phyloP scores from a whole-genome alignment of 2,113 vertebrate species.

The Hyperoodon ampullatus region DNA sequence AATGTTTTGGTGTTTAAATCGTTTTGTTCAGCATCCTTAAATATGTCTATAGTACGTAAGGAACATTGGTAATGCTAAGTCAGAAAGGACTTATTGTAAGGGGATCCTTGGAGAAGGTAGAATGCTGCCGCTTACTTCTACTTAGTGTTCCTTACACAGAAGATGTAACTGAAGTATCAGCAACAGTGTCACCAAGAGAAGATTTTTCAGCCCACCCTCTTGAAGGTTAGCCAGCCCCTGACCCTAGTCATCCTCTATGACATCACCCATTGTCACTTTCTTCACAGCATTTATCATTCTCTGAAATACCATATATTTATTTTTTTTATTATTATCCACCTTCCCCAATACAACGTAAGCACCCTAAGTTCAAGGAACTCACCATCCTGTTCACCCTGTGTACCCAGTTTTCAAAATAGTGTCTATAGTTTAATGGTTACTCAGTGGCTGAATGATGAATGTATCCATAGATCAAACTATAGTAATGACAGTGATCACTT shows the following conservation, averaged over 20 bases:
- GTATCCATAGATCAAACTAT: background rate
- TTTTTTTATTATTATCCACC: background rate
- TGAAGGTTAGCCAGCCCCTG: background rate
- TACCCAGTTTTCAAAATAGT: background rate
- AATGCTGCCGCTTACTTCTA: background rate
- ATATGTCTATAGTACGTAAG: background rate
- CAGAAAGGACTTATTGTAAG: background rate
- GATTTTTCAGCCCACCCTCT: background rate
- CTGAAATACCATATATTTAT: background rate
- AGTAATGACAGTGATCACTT: background rate
- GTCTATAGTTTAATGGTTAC: background rate
- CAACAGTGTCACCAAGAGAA: background rate
- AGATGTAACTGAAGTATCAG: background rate
- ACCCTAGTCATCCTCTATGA: background rate
- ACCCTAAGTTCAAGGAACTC: background rate
- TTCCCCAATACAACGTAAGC: background rate
- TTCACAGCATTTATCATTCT: background rate
- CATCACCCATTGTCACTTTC: background rate
- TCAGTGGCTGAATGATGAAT: background rate
- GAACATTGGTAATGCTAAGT: background rate
- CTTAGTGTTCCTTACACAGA: background rate
- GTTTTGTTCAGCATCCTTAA: background rate
- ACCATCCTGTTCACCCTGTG: background rate
- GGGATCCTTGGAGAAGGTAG: background rate
- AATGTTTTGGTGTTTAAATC: background rate